Conservation (phyloP, 2,113 vertebrate genomes). For the Colistium nudipinnis region DNA sequence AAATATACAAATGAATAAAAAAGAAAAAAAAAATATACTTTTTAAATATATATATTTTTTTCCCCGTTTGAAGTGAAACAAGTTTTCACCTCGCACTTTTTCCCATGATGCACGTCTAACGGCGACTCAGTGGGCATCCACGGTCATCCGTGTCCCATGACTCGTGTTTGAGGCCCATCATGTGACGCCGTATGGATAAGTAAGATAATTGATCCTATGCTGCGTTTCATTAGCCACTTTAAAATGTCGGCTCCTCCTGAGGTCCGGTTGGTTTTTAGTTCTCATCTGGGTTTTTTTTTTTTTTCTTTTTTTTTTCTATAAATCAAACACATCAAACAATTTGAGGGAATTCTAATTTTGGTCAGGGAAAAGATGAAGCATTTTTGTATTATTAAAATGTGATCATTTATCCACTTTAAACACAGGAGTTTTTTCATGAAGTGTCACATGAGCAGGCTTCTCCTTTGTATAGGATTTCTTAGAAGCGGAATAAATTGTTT, state of each 20-base stretch:
- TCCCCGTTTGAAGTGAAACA: neutral
- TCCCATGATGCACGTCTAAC: conserved; percentile 51
- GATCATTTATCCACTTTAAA: neutral
- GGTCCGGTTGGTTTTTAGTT: neutral
- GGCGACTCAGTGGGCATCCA: conserved; percentile 29
- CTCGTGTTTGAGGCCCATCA: conserved; percentile 72
- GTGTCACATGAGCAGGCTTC: conserved; percentile 40
- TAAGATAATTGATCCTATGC: conserved; percentile 74
- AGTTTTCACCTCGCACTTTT: conserved; percentile 7
- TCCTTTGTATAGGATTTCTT: neutral
- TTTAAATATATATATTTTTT: too few relatives aligned
- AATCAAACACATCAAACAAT: conserved; percentile 9
- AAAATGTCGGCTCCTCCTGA: conserved; percentile 63
- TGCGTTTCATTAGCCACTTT: conserved; percentile 69
- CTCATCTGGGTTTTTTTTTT: conserved; percentile 34
- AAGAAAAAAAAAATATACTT: too few relatives aligned
- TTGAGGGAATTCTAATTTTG: neutral
- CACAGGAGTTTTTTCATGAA: conserved; percentile 14
- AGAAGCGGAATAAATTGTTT: neutral
- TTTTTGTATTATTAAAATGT: conserved; percentile 10
- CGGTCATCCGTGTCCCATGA: conserved; percentile 71
- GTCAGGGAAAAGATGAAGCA: neutral
- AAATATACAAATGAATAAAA: too few relatives aligned
- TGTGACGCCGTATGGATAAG: conserved; percentile 73
- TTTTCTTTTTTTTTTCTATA: neutral